These are phyloP conservation scores for Cantharis rufa DNA, from an alignment of 2,888 invertebrate genomes.

Conservation along the genomic window DNA sequence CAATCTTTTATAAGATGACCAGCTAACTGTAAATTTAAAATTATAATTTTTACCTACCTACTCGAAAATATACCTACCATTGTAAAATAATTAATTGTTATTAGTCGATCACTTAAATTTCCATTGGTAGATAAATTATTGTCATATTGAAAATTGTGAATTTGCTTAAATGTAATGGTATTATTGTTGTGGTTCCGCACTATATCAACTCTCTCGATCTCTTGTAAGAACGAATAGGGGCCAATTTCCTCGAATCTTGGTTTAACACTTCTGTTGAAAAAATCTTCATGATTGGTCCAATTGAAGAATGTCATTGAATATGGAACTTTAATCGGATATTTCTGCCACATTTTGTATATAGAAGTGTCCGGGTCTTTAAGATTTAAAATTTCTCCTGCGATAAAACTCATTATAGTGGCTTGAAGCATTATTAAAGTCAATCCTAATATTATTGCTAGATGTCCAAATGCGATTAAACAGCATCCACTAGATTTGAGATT, in stretches of 20 bases:
- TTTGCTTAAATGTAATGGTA: neutral
- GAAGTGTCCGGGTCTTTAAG: neutral
- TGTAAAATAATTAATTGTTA: constrained; percentile 76
- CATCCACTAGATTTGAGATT: neutral
- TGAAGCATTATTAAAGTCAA: neutral
- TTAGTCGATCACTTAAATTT: constrained; percentile 68
- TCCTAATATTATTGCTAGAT: neutral
- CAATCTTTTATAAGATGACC: neutral
- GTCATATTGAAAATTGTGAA: constrained; percentile 63
- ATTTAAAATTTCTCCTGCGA: neutral
- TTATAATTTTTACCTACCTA: neutral
- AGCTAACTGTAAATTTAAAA: neutral
- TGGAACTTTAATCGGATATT: neutral
- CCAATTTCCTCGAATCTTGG: constrained; percentile 64
- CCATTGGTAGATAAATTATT: constrained; percentile 66
- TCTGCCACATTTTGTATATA: constrained; percentile 3
- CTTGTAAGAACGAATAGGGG: constrained; percentile 70
- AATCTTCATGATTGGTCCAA: constrained; percentile 58
- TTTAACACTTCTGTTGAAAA: constrained; percentile 59
- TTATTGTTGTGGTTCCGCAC: constrained; percentile 25
- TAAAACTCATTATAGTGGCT: neutral
- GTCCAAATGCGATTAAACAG: neutral
- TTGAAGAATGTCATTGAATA: constrained; percentile 48
- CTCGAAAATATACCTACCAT: constrained; percentile 63
- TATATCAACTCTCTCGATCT: constrained; percentile 72